These are phyloP conservation scores for Phenganax stokvisi DNA, from an alignment of 92 coral and sea anemone genomes.

Conservation along the genomic window DNA sequence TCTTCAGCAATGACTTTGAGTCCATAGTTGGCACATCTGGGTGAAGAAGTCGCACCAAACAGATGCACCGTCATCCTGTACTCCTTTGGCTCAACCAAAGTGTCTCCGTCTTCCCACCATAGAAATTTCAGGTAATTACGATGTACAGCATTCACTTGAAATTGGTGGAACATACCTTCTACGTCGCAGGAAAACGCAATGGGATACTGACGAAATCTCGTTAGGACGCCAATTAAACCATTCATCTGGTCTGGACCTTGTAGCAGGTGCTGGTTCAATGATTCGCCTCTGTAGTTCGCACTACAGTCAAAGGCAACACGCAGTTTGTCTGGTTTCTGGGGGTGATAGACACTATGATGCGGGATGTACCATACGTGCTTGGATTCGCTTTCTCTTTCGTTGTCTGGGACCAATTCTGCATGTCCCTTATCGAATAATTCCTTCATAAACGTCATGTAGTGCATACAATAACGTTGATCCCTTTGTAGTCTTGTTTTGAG, in stretches of 20 bases:
- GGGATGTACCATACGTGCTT: background rate
- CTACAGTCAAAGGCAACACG: background rate
- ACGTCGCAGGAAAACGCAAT: conserved; percentile 53
- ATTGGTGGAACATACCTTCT: conserved; percentile 52
- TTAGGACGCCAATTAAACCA: conserved; percentile 51
- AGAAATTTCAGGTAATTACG: conserved; percentile 50
- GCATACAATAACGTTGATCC: too few species aligned
- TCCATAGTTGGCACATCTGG: too few species aligned
- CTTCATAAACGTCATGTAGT: too few species aligned
- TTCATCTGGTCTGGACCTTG: conserved; percentile 51
- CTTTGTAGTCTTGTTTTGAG: too few species aligned
- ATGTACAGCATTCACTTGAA: conserved; percentile 45
- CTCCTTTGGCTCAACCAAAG: too few species aligned
- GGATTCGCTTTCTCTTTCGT: background rate
- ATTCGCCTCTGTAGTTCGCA: background rate
- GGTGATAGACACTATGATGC: background rate
- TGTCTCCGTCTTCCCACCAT: conserved; percentile 37
- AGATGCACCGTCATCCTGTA: too few species aligned
- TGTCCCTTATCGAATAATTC: too few species aligned
- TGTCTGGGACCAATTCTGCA: too few species aligned
- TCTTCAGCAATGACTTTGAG: too few species aligned
- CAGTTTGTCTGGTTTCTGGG: background rate
- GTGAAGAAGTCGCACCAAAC: too few species aligned
- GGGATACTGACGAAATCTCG: conserved; percentile 50
- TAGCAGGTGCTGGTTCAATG: too few species aligned